Evolutionary conservation across 2,888 invertebrate species (phyloP).

Genomic region (Tenthredo notha): DNA sequence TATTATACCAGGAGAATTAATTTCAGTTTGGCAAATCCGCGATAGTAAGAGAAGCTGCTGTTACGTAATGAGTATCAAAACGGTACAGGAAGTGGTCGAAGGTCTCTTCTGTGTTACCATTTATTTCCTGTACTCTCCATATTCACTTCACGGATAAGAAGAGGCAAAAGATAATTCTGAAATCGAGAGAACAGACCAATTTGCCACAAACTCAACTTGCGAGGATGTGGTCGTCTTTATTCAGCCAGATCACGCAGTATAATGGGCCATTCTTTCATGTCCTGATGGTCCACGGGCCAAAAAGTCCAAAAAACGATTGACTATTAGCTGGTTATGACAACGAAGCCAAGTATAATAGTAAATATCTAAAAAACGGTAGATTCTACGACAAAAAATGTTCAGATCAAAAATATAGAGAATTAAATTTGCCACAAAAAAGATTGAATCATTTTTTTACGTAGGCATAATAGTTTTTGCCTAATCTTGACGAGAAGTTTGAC

Average conservation of each 20-base stretch:
- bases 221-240: slow-evolving; percentile 39
- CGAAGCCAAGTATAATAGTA: not conserved
- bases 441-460: not conserved
- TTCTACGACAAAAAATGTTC: not conserved
- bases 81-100: slow-evolving; percentile 6
- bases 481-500: not conserved
- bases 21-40: not conserved
- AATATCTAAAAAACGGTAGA: not conserved
- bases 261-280: not conserved
- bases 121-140: not conserved
- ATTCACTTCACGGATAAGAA: not conserved
- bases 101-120: not conserved
- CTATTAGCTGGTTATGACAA: not conserved
- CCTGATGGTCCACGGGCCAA: not conserved
- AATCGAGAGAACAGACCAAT: not conserved
- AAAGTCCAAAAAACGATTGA: not conserved
- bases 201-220: not conserved
- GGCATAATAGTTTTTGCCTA: not conserved
- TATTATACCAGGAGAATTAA: not conserved
- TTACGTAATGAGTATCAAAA: not conserved
- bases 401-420: too few relatives aligned
- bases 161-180: not conserved
- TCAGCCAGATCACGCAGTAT: slow-evolving; percentile 7
- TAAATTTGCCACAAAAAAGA: not conserved
- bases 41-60: not conserved